Evolutionary conservation across 2,888 invertebrate species (phyloP).

Genomic region (Parthenolecanium corni): DNA sequence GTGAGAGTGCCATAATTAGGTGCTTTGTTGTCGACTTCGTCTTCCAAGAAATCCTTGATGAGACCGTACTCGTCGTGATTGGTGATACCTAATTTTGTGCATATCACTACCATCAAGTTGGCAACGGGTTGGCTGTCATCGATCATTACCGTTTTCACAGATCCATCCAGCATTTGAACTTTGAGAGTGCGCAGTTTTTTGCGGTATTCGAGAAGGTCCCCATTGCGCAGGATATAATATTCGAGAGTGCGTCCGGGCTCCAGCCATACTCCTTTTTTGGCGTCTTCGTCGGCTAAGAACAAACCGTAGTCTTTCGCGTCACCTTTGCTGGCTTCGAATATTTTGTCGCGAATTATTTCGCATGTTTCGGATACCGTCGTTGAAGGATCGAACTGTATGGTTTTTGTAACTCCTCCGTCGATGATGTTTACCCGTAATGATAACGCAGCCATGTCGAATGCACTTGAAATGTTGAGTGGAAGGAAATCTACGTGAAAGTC

Average conservation of each 20-base stretch:
- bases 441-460: constrained; percentile 52
- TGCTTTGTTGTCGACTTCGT: constrained; percentile 52
- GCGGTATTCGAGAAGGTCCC: constrained; percentile 86
- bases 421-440: constrained; percentile 79
- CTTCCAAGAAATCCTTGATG: constrained; percentile 72
- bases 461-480: too few species aligned
- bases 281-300: constrained; percentile 92
- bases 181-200: constrained; percentile 83
- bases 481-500: too few species aligned
- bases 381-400: constrained; percentile 94
- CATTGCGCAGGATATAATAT: constrained; percentile 90
- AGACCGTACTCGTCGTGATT: constrained; percentile 98
- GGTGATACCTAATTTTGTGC: constrained; percentile 96
- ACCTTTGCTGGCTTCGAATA: constrained; percentile 75
- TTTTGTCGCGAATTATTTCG: constrained; percentile 87
- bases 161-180: constrained; percentile 91
- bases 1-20: constrained; percentile 80
- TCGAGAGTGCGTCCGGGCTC: constrained; percentile 88
- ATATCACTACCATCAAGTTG: constrained; percentile 97
- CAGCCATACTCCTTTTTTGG: constrained; percentile 93
- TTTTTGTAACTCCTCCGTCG: constrained; percentile 83
- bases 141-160: constrained; percentile 89
- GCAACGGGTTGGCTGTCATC: constrained; percentile 97
- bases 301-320: constrained; percentile 93
- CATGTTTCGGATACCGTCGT: constrained; percentile 94